Conservation (phyloP, 2,888 invertebrate genomes). For the Drosophila acutilabella region DNA sequence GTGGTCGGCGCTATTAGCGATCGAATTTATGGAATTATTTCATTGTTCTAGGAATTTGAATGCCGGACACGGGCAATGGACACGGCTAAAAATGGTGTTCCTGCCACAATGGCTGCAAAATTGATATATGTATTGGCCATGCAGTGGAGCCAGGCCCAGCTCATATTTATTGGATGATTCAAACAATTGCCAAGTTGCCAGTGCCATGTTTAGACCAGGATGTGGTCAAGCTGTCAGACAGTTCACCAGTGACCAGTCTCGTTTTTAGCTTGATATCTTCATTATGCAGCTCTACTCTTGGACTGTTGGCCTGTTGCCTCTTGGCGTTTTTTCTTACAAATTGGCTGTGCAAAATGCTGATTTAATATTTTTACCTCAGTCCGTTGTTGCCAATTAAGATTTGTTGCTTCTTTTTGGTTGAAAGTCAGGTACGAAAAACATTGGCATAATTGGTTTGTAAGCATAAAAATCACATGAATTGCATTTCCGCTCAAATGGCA, state of each 20-base stretch:
- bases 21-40: slow-evolving; percentile 82
- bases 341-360: slow-evolving; percentile 75
- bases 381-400: slow-evolving; percentile 72
- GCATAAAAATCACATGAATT: slow-evolving; percentile 81
- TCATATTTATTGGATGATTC: slow-evolving; percentile 74
- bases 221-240: slow-evolving; percentile 15
- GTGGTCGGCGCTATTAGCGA: slow-evolving; percentile 78
- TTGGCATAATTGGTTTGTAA: slow-evolving; percentile 70
- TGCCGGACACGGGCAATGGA: slow-evolving; percentile 39
- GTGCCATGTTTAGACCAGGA: neutral
- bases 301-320: slow-evolving; percentile 28
- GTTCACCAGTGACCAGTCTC: slow-evolving; percentile 4
- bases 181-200: slow-evolving; percentile 58
- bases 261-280: slow-evolving; percentile 70
- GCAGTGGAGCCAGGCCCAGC: slow-evolving; percentile 22
- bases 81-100: slow-evolving; percentile 64
- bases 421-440: slow-evolving; percentile 44
- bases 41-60: slow-evolving; percentile 82
- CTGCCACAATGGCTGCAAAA: slow-evolving; percentile 68
- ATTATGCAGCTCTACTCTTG: slow-evolving; percentile 67
- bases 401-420: slow-evolving; percentile 18
- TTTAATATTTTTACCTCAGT: slow-evolving; percentile 68
- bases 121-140: slow-evolving; percentile 63
- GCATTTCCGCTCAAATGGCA: slow-evolving; percentile 70
- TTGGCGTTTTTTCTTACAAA: slow-evolving; percentile 76